These are phyloP conservation scores for Lycopodina hypogea DNA, from an alignment of 37 sponge, comb jelly and placozoan genomes.

Conservation along the genomic window DNA sequence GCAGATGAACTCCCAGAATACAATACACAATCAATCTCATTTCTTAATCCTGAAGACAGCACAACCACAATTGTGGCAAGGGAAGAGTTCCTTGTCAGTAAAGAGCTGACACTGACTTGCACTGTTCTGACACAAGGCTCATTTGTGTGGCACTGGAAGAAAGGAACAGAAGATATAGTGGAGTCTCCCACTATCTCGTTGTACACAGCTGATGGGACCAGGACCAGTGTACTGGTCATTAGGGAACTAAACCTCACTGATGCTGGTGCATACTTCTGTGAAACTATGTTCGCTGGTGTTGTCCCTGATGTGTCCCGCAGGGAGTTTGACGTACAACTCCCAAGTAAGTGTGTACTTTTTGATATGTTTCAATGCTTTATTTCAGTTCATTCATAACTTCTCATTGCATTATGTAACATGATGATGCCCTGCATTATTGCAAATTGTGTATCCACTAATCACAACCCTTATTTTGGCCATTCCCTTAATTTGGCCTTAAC, in stretches of 20 bases:
- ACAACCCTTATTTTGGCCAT: no score
- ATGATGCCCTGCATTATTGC: no score
- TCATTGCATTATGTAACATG: no score
- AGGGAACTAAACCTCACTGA: slow-evolving; percentile 9
- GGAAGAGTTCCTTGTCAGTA: slow-evolving; percentile 13
- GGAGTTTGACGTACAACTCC: slow-evolving; percentile 5
- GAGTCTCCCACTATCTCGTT: neutral
- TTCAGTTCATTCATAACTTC: no score
- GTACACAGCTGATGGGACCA: slow-evolving; percentile 40
- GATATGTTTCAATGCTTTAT: no score
- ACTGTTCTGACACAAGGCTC: slow-evolving; percentile 21
- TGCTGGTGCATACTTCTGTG: slow-evolving; percentile 31
- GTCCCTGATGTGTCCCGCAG: neutral
- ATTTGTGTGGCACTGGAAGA: slow-evolving; percentile 36
- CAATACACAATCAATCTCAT: neutral
- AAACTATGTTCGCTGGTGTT: neutral
- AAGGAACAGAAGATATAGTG: neutral
- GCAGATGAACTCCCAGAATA: neutral
- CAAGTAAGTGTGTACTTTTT: neutral
- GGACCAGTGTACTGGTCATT: slow-evolving; percentile 34
- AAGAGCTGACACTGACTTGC: slow-evolving; percentile 11
- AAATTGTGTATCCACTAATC: no score
- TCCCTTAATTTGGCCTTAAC: no score
- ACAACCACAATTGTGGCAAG: neutral
- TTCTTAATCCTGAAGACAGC: neutral